Percentiles rank a stretch among this genome's conserved stretches.
phyloP scores from a whole-genome alignment of 2,797 vertebrate genomes.

The Florisuga fusca region DNA sequence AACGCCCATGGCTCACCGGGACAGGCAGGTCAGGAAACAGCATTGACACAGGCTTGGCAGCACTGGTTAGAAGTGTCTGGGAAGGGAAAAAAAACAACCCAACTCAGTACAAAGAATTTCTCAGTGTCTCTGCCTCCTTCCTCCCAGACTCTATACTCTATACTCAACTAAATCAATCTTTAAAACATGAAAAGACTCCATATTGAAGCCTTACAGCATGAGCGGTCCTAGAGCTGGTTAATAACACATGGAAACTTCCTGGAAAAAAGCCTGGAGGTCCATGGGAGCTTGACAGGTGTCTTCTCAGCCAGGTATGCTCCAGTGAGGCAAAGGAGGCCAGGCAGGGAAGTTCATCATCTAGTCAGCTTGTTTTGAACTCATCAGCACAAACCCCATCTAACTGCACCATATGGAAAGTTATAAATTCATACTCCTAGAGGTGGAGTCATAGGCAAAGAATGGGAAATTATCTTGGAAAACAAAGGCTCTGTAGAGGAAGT shows the following conservation, averaged over 20 bases:
- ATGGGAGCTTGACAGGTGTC: not conserved
- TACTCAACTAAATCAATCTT: not conserved
- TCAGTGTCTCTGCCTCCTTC: not conserved
- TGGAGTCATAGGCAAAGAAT: not conserved
- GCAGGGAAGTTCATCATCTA: not conserved
- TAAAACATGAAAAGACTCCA: not conserved
- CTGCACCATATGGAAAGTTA: not conserved
- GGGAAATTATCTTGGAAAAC: not conserved
- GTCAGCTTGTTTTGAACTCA: not conserved
- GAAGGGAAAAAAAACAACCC: not conserved
- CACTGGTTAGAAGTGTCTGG: not conserved
- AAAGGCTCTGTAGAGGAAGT: not conserved
- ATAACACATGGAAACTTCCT: not conserved
- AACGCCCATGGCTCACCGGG: fast-evolving
- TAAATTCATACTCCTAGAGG: not conserved
- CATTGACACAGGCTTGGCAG: fast-evolving
- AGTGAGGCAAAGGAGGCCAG: not conserved
- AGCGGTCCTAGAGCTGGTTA: not conserved
- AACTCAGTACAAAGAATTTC: not conserved
- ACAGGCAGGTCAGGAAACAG: not conserved
- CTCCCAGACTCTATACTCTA: not conserved
- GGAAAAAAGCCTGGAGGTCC: not conserved
- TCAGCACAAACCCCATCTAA: not conserved
- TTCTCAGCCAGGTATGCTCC: fast-evolving
- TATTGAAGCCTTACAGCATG: not conserved